Base-by-base conservation (phyloP, 2,113 vertebrate species). In the Mirounga angustirostris region DNA sequence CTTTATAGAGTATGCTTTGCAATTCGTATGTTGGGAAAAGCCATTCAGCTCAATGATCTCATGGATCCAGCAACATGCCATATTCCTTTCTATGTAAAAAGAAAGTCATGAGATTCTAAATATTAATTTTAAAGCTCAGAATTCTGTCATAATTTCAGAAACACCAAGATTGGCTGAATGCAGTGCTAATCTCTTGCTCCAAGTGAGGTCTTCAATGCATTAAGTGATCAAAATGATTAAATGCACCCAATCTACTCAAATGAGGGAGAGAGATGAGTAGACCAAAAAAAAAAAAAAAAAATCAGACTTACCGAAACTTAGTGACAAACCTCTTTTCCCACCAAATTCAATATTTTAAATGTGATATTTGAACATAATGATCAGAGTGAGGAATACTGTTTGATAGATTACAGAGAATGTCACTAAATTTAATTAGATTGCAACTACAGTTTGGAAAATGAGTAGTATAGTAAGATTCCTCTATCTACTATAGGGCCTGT, bases 131-230 rank as follows among this genome's bases (percentile, higher is more conserved):
- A 93, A 95, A 95, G 33, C 16, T 90, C 82, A 0, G 1, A 88
- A 93, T 98, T 18, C 36, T 88, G 58, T 91, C 71, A 91, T 82
- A 81, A 93, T 81, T 97, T 91, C 40, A 93, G 89, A 96, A 91
- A 61, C 8, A 14, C 52, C 18, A 78, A 65, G 9, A 56, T 21
- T 91, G 24, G 52, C 21, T 76, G 69, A 89, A 71, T 5, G 1
- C 43, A n/a, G 2, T 24, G 0, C 14, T 88, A 3, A 56, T 65
- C 21, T 85, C 12, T 43, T 22, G 58, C 19, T 95, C 50, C 36
- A 84, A 79, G 10, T 92, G 80, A 91, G 40, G 28, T 85, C 58
- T 91, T 94, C 22, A 84, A 2, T 33, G 6, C 30, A 21, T 81
- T 73, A 76, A 67, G 12, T 76, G 30, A 61, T 92, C 50, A 89